A percentile compares a stretch with the other conserved stretches of the same genome.
Evolutionary conservation across 2,113 vertebrate genomes (phyloP).

Genomic region (Cinclus cinclus): DNA sequence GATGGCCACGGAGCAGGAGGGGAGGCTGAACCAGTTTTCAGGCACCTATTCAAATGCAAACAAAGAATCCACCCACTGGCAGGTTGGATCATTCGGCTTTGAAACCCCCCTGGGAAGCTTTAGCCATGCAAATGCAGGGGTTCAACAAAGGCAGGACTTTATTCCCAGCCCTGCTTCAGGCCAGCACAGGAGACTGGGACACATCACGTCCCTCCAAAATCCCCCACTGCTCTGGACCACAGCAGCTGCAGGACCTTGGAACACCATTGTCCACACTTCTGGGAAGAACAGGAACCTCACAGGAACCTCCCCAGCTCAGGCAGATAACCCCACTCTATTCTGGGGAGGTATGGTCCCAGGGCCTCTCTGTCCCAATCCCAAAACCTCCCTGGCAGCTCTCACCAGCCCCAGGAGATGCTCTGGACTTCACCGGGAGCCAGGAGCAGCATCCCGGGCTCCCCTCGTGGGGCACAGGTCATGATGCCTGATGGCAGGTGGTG

Average conservation of each 20-base stretch:
- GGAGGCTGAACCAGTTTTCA: neutral
- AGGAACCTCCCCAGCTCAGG: neutral
- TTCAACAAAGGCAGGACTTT: neutral
- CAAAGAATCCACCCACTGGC: neutral
- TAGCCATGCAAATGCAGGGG: neutral
- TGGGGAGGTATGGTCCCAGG: neutral
- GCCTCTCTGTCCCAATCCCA: neutral
- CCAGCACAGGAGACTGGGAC: neutral
- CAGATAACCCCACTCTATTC: neutral
- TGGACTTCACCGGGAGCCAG: neutral
- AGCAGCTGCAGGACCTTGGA: neutral
- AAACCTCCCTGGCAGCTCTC: neutral
- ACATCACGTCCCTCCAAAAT: neutral
- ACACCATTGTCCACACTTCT: accelerated
- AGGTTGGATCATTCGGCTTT: neutral
- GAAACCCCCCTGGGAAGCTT: neutral
- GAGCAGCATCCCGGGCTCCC: neutral
- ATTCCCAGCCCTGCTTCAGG: neutral
- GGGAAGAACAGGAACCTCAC: neutral
- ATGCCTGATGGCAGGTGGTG: neutral
- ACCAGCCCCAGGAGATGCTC: neutral
- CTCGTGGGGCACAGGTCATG: accelerated
- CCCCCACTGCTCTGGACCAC: neutral
- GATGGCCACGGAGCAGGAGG: neutral
- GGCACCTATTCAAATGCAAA: neutral